Evolutionary conservation across 1,140 invertebrate genomes (phyloP), one percentile per base, ranked within the genome.

Genomic region (Teleopsis dalmanni): DNA sequence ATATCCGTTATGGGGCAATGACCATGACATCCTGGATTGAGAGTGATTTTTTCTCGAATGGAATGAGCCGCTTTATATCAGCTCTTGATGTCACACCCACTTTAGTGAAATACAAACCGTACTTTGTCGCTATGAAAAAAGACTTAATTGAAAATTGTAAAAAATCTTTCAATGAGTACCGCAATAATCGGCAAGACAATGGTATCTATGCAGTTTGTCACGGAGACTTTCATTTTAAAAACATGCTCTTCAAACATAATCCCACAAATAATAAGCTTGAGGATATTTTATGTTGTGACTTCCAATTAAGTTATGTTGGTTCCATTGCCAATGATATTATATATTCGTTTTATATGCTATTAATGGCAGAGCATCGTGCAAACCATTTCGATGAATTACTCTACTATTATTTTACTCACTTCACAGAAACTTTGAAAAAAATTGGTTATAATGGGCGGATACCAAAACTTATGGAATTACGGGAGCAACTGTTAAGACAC

Each of bases 241-340:
- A 57, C 21, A 48, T 55, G 43, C 52, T 57, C 53, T 55, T 55
- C 35, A 55, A 47, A 2, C 35, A 50, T 10, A 23, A 43, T 25
- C 3, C 25, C 11, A 18, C 4, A 4, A 19, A 16, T 6, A 38
- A 38, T 8, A 35, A 26, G 16, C 10, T 49, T 3, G n/a, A 21
- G 31, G 40, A 57, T 8, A 48, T 48, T n/a, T 40, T 52, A 50
- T 40, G 55, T 5, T 8, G 52, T 2, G 53, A 57, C 14, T 57
- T 50, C 21, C 53, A 55, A 19, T 8, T 57, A 23, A 47, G 34
- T 18, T 52, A 55, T 25, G 34, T 52, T 7, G 53, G 50, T 5
- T 43, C 50, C 4, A 52, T 57, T 25, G 42, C 42, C 6, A 57
- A 50, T 19, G 53, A 57, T 33, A 34, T 55, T n/a, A 57, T 50